A percentile compares a stretch with the other conserved stretches of the same genome.
These are phyloP conservation scores for Oxystoma pomonae DNA, from an alignment of 2,888 invertebrate species.

Conservation along the genomic window DNA sequence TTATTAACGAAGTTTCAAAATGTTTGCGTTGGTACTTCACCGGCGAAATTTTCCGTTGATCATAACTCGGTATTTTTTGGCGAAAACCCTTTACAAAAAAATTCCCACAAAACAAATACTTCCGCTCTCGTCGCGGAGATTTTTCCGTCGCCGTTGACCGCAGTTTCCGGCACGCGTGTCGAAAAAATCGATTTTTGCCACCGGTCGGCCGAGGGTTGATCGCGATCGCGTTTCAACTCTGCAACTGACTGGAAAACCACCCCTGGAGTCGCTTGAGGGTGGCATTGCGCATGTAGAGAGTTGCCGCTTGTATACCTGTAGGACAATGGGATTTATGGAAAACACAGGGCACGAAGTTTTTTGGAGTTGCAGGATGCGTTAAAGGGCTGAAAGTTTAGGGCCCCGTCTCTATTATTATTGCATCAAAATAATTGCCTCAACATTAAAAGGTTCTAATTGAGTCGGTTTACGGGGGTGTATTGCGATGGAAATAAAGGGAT, in stretches of 20 bases:
- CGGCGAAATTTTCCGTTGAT: too few species aligned
- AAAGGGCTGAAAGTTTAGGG: background rate
- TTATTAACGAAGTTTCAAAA: too few species aligned
- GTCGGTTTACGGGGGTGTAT: too few species aligned
- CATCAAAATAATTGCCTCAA: too few species aligned
- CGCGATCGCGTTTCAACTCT: background rate
- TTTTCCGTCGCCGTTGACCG: background rate
- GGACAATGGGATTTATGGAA: conserved; percentile 26
- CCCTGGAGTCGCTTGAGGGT: background rate
- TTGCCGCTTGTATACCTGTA: conserved; percentile 23
- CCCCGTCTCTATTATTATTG: too few species aligned
- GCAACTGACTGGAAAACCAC: conserved; percentile 1
- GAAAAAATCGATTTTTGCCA: background rate
- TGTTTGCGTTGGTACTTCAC: too few species aligned
- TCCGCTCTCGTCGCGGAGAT: background rate
- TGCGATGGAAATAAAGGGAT: too few species aligned
- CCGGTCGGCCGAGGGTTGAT: background rate
- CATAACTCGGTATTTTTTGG: too few species aligned
- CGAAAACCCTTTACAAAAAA: too few species aligned
- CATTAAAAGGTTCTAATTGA: too few species aligned
- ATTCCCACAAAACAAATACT: background rate
- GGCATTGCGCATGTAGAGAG: conserved; percentile 22
- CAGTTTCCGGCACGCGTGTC: background rate
- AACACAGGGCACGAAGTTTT: conserved; percentile 8
- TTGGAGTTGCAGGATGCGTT: background rate